Percentiles rank a stretch among this genome's conserved stretches.
These are phyloP conservation scores for Pterocles orientalis DNA, from an alignment of 2,113 vertebrate species.

Conservation along the genomic window DNA sequence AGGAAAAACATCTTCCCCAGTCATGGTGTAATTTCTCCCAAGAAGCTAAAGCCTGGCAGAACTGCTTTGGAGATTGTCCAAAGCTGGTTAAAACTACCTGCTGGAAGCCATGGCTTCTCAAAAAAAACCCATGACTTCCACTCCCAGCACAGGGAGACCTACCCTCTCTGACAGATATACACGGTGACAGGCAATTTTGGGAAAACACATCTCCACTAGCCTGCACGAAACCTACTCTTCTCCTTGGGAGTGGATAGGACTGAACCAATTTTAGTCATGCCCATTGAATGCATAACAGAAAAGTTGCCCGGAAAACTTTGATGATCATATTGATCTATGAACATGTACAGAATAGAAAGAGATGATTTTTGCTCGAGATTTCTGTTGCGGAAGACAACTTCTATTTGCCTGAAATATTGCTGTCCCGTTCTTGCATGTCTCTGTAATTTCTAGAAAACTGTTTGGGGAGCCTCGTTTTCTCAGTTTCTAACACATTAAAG, in stretches of 20 bases:
- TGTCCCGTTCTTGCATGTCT: background rate
- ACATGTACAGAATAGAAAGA: background rate
- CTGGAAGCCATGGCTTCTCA: background rate
- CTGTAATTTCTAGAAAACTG: background rate
- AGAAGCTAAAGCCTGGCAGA: background rate
- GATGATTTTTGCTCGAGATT: background rate
- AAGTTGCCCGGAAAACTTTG: background rate
- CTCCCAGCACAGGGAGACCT: background rate
- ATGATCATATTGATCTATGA: background rate
- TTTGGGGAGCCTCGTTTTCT: background rate
- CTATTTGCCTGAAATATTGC: background rate
- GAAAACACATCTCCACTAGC: background rate
- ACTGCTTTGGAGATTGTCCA: background rate
- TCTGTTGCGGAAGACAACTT: background rate
- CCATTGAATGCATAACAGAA: background rate
- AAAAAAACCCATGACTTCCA: background rate
- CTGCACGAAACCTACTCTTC: background rate
- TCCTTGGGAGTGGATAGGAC: background rate
- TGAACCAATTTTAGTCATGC: background rate
- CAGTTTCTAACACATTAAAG: background rate
- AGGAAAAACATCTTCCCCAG: background rate
- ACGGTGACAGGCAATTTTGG: background rate
- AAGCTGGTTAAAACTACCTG: background rate
- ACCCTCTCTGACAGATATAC: background rate
- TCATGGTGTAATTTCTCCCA: background rate